A percentile compares a stretch with the other conserved stretches of the same genome.
These are phyloP conservation scores for Heterodera filipjevi DNA, from an alignment of 2,888 invertebrate genomes.

Conservation along the genomic window DNA sequence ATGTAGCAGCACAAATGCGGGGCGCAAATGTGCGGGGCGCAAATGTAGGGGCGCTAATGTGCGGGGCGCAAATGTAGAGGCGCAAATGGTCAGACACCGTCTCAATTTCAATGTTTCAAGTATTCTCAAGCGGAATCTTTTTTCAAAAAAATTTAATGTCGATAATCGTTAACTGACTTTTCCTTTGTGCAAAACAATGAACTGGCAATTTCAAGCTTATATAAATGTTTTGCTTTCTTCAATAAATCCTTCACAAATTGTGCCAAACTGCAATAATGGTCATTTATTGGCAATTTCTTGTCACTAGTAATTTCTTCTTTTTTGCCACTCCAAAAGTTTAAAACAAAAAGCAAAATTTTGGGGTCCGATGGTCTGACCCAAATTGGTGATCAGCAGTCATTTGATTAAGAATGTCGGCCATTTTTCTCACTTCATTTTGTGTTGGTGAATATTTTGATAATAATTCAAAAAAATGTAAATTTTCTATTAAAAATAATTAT, in stretches of 20 bases:
- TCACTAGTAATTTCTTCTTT: neutral
- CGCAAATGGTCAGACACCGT: too few relatives aligned
- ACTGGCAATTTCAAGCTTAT: neutral
- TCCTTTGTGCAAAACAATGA: neutral
- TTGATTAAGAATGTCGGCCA: neutral
- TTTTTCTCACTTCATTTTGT: neutral
- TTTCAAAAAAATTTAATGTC: too few relatives aligned
- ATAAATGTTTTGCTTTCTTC: neutral
- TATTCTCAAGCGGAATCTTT: too few relatives aligned
- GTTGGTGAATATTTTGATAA: neutral
- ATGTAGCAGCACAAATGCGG: too few relatives aligned
- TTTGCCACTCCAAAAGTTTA: neutral
- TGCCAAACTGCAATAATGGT: neutral
- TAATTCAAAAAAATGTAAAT: too few relatives aligned
- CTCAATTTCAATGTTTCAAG: too few relatives aligned
- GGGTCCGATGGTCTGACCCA: neutral
- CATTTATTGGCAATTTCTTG: neutral
- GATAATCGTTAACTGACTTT: neutral
- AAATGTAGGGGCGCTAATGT: too few relatives aligned
- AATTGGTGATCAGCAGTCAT: neutral
- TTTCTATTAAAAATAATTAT: too few relatives aligned
- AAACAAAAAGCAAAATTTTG: neutral
- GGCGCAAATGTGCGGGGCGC: too few relatives aligned
- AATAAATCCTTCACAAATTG: neutral
- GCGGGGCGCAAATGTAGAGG: too few relatives aligned